These are phyloP conservation scores for Sturnira hondurensis DNA, from an alignment of 2,113 vertebrate genomes.

Conservation along the genomic window DNA sequence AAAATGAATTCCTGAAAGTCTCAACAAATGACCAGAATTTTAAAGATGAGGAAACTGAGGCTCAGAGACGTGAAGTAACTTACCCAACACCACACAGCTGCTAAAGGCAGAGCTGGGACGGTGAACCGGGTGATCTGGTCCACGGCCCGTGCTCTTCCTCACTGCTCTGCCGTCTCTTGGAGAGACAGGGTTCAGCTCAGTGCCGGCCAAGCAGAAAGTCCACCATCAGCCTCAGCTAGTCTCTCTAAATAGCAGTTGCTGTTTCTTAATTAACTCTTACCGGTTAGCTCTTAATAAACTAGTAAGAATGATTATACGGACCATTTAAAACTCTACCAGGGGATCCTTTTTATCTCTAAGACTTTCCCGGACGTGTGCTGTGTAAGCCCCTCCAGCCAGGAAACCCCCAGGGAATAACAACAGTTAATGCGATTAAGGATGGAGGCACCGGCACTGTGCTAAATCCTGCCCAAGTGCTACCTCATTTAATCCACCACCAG, in stretches of 20 bases:
- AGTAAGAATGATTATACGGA: background rate
- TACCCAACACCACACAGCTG: background rate
- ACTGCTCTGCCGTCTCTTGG: no score
- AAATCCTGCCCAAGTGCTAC: accelerated
- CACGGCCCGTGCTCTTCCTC: background rate
- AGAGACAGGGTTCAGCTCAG: background rate
- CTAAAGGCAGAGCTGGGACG: background rate
- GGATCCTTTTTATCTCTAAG: background rate
- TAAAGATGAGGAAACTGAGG: constrained; percentile 20
- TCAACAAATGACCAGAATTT: background rate
- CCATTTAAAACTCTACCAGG: background rate
- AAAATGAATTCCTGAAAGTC: background rate
- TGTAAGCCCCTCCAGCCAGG: background rate
- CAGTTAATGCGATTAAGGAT: accelerated
- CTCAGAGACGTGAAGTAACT: background rate
- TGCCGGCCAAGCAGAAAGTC: background rate
- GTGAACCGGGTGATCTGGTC: background rate
- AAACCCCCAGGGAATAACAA: background rate
- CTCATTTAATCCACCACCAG: background rate
- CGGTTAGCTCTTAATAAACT: background rate
- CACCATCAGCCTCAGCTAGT: background rate
- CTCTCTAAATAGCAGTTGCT: background rate
- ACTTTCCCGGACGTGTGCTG: background rate
- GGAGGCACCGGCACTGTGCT: accelerated
- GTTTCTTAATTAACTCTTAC: background rate